Conservation (phyloP, 2,888 invertebrate genomes). For the Tachina fera region DNA sequence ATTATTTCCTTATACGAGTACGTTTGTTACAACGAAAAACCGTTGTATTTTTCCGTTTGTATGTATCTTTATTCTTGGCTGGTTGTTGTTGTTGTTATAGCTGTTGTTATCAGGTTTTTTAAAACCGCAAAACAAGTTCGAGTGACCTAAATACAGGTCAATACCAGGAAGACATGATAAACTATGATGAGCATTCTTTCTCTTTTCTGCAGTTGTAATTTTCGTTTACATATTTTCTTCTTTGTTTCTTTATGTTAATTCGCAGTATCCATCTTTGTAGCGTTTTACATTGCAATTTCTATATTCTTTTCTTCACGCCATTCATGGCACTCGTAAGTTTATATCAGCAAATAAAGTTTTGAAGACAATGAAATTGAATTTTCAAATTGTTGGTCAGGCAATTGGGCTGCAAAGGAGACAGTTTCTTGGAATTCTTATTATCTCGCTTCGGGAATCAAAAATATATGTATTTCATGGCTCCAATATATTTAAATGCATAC, state of each 20-base stretch:
- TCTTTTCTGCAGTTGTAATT: slow-evolving; percentile 45
- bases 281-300: slow-evolving; percentile 31
- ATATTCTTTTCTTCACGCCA: slow-evolving; percentile 14
- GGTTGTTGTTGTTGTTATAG: slow-evolving; percentile 21
- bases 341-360: background rate
- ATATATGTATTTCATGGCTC: too few relatives aligned
- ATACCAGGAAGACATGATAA: slow-evolving; percentile 77
- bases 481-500: too few relatives aligned
- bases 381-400: background rate
- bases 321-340: background rate
- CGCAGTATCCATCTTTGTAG: slow-evolving; percentile 3
- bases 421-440: too few relatives aligned
- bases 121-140: slow-evolving; percentile 73
- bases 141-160: slow-evolving; percentile 81
- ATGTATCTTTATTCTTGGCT: slow-evolving; percentile 47
- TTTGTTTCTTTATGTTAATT: slow-evolving; percentile 19
- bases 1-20: slow-evolving; percentile 36
- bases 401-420: too few relatives aligned
- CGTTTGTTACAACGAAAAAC: slow-evolving; percentile 45
- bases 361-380: background rate
- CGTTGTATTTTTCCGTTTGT: slow-evolving; percentile 36
- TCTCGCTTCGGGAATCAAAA: too few relatives aligned
- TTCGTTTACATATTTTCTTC: slow-evolving; percentile 8
- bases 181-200: slow-evolving; percentile 70
- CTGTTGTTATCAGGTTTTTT: slow-evolving; percentile 60